These are phyloP conservation scores for Leptobrachium leishanense DNA, from an alignment of 2,113 vertebrate species.

Conservation along the genomic window DNA sequence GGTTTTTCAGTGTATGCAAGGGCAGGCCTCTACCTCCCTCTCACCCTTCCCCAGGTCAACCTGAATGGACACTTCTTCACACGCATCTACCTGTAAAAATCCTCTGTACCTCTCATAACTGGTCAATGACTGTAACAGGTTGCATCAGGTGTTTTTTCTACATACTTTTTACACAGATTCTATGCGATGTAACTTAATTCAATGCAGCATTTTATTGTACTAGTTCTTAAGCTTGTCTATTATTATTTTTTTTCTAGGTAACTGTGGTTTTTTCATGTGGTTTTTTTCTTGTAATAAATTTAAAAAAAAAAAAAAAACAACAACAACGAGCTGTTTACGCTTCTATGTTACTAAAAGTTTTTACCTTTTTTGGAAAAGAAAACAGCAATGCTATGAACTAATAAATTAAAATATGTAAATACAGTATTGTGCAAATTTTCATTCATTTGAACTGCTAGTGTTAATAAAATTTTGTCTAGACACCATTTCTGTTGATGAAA, in stretches of 20 bases:
- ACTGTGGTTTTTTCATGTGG: slow-evolving; percentile 89
- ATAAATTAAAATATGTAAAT: slow-evolving; percentile 98
- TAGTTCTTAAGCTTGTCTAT: slow-evolving; percentile 90
- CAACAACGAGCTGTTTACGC: slow-evolving; percentile 96
- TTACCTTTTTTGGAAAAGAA: slow-evolving; percentile 79
- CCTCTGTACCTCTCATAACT: slow-evolving; percentile 99
- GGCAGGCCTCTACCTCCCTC: slow-evolving; percentile 74
- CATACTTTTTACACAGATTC: slow-evolving; percentile 99
- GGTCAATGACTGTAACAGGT: slow-evolving; percentile 99
- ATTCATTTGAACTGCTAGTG: slow-evolving; percentile 98
- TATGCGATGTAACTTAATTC: slow-evolving; percentile 98
- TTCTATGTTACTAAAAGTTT: slow-evolving; percentile 97
- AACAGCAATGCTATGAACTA: slow-evolving; percentile 89
- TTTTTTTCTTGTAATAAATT: slow-evolving; percentile 94
- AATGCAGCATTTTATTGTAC: slow-evolving; percentile 97
- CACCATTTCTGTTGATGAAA: slow-evolving; percentile 99
- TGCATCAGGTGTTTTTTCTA: slow-evolving; percentile 99
- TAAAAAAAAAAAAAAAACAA: slow-evolving; percentile 44
- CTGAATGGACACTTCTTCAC: slow-evolving; percentile 92
- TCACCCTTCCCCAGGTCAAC: slow-evolving; percentile 84
- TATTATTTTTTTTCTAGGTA: slow-evolving; percentile 83
- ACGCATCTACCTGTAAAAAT: slow-evolving; percentile 99
- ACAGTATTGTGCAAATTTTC: slow-evolving; percentile 95
- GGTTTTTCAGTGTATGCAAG: slow-evolving; percentile 98
- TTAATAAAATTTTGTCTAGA: slow-evolving; percentile 98